phyloP scores from a whole-genome alignment of 2,113 vertebrate species.

The Picathartes gymnocephalus region DNA sequence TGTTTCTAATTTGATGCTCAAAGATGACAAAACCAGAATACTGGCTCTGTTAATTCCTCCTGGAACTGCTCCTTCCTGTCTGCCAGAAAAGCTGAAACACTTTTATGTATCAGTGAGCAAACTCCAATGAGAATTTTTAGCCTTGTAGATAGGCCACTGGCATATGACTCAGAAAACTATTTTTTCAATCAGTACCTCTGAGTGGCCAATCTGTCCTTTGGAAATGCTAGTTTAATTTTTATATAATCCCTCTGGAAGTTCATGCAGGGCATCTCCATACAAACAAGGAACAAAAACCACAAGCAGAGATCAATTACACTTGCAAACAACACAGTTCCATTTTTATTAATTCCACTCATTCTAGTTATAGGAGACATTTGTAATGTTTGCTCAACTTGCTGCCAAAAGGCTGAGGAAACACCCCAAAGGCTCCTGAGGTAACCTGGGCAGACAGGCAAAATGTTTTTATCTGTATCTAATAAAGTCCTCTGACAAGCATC shows the following conservation, averaged over 20 bases:
- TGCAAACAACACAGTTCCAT: neutral
- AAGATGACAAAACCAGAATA: neutral
- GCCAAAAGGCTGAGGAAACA: neutral
- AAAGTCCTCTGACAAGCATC: neutral
- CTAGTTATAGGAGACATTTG: neutral
- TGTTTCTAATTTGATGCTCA: neutral
- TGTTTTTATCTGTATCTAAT: neutral
- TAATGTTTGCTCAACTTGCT: neutral
- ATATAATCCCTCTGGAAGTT: neutral
- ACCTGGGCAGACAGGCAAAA: neutral
- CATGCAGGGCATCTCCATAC: neutral
- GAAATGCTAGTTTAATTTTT: neutral
- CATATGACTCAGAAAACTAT: conserved; percentile 30
- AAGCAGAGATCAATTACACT: neutral
- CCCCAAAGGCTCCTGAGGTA: neutral
- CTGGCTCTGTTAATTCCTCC: neutral
- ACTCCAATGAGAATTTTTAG: conserved; percentile 28
- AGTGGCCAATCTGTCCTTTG: neutral
- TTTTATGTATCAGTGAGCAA: neutral
- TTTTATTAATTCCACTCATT: neutral
- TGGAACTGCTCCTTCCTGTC: neutral
- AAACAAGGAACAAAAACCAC: neutral
- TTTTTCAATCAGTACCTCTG: conserved; percentile 9
- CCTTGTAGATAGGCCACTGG: neutral
- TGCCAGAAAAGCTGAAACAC: conserved; percentile 13